Evolutionary conservation across 2,888 invertebrate genomes (phyloP).

Genomic region (Lobophora halterata): DNA sequence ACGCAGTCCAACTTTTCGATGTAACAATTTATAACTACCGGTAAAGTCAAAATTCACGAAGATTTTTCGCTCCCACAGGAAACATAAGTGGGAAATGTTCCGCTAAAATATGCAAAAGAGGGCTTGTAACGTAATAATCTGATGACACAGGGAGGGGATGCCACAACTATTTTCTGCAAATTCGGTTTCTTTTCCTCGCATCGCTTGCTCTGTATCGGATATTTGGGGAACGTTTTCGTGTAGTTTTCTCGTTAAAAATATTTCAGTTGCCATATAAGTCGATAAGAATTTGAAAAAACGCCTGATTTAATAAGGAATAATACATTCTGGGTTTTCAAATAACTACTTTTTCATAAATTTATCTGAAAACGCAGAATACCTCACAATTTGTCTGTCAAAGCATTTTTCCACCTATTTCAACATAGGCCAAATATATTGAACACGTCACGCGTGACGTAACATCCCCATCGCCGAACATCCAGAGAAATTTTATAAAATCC

Average conservation of each 20-base stretch:
- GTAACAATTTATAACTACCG: too few relatives aligned
- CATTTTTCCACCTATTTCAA: too few relatives aligned
- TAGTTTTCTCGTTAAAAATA: too few relatives aligned
- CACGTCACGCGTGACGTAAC: slow-evolving; percentile 5
- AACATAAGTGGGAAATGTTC: slow-evolving; percentile 11
- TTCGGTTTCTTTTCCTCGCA: slow-evolving; percentile 16
- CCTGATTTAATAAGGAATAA: too few relatives aligned
- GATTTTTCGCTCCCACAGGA: slow-evolving; percentile 3
- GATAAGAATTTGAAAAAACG: too few relatives aligned
- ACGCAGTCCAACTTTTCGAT: too few relatives aligned
- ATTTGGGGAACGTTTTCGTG: not conserved
- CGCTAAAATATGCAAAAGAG: slow-evolving; percentile 21
- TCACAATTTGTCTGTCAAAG: too few relatives aligned
- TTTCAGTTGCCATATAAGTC: too few relatives aligned
- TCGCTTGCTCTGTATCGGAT: slow-evolving; percentile 14
- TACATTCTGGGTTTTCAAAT: too few relatives aligned
- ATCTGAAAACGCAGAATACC: too few relatives aligned
- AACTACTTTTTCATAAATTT: too few relatives aligned
- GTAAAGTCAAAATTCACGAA: not conserved
- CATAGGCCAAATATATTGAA: slow-evolving; percentile 1
- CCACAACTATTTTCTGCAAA: slow-evolving; percentile 21
- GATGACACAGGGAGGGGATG: slow-evolving; percentile 23
- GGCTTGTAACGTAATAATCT: slow-evolving; percentile 26
- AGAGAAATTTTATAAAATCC: slow-evolving; percentile 66
- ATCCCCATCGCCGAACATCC: slow-evolving; percentile 14